Conservation (phyloP, 2,113 vertebrate species). For the Cryptomyrus ogoouensis region DNA sequence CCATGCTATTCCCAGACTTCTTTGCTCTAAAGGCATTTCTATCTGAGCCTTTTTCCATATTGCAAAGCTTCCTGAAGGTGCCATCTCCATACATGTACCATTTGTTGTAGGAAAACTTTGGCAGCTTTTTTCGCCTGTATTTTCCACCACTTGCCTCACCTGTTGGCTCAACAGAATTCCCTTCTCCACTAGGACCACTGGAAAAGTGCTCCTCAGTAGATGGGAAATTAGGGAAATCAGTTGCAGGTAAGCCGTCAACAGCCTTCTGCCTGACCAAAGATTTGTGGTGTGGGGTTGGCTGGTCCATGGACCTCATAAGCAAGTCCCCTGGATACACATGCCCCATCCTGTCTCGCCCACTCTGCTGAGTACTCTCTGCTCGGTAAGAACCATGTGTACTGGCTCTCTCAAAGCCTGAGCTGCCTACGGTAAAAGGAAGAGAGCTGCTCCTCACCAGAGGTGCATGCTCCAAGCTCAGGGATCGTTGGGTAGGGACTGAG, state of each 20-base stretch:
- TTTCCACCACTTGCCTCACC: slow-evolving; percentile 58
- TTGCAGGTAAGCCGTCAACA: slow-evolving; percentile 71
- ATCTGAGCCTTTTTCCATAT: slow-evolving; percentile 58
- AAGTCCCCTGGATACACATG: slow-evolving; percentile 52
- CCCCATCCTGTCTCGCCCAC: slow-evolving; percentile 45
- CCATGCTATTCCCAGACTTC: slow-evolving; percentile 36
- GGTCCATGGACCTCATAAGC: slow-evolving; percentile 52
- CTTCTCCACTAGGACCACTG: slow-evolving; percentile 41
- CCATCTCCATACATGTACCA: slow-evolving; percentile 92
- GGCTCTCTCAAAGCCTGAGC: slow-evolving; percentile 44
- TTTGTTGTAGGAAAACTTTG: slow-evolving; percentile 87
- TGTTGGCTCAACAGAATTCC: slow-evolving; percentile 43
- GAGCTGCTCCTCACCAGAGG: slow-evolving; percentile 85
- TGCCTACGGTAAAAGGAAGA: slow-evolving; percentile 67
- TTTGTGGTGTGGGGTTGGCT: slow-evolving; percentile 68
- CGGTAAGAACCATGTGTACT: slow-evolving; percentile 31
- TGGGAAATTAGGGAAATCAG: slow-evolving; percentile 43
- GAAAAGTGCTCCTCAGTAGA: slow-evolving; percentile 50
- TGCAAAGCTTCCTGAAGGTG: slow-evolving; percentile 83
- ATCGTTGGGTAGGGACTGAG: slow-evolving; percentile 78
- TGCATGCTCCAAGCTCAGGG: slow-evolving; percentile 60
- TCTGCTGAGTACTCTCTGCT: slow-evolving; percentile 36
- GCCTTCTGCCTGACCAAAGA: slow-evolving; percentile 84
- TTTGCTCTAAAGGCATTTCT: slow-evolving; percentile 35
- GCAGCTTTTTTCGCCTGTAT: slow-evolving; percentile 61